These are phyloP conservation scores for Neolamprologus hecqui DNA, from an alignment of 2,113 vertebrate species.

Conservation along the genomic window DNA sequence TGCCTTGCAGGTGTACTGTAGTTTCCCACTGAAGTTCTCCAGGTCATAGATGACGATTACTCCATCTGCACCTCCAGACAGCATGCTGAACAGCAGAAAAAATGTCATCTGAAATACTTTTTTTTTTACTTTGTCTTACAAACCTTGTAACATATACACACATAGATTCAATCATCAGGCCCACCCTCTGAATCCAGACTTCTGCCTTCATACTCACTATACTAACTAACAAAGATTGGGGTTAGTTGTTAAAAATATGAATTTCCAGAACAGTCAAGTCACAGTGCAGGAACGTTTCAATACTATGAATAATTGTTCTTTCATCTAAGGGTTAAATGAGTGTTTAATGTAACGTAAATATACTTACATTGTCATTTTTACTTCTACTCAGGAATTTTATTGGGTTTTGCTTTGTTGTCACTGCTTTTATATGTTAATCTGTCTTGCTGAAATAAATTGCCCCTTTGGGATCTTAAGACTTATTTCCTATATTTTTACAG, in stretches of 20 bases:
- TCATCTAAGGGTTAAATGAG: background rate
- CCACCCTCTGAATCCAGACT: background rate
- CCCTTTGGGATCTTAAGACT: background rate
- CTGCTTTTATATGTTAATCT: background rate
- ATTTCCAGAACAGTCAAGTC: background rate
- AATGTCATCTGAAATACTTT: background rate
- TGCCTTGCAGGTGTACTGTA: conserved; percentile 87
- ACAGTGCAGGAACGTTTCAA: background rate
- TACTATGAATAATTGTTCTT: background rate
- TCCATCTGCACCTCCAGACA: conserved; percentile 92
- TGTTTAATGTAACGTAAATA: background rate
- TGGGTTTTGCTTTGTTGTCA: background rate
- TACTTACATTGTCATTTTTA: background rate
- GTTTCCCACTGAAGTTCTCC: conserved; percentile 81
- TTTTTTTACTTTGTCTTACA: background rate
- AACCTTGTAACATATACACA: background rate
- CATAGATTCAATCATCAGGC: background rate
- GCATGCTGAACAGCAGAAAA: conserved; percentile 77
- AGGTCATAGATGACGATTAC: conserved; percentile 92
- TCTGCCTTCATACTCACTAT: background rate
- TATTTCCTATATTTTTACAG: background rate
- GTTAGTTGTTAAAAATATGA: background rate
- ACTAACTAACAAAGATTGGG: background rate
- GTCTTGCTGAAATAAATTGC: background rate
- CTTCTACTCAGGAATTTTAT: background rate